Percentiles rank a stretch among this genome's conserved stretches.
Conservation (phyloP, 2,797 vertebrate genomes). For the Lutjanus argentimaculatus region DNA sequence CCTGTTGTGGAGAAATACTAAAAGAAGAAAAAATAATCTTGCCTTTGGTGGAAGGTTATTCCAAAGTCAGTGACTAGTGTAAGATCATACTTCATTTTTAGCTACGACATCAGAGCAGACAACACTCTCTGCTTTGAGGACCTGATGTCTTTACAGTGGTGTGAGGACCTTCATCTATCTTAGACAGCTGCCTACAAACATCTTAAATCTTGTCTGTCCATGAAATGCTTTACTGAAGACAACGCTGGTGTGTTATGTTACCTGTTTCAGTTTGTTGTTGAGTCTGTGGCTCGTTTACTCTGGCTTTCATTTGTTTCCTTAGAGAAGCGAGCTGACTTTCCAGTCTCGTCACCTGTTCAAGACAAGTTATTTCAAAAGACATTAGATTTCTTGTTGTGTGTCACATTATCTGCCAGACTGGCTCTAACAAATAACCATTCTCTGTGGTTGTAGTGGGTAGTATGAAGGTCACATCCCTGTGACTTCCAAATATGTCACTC, state of each 20-base stretch:
- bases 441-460: not conserved
- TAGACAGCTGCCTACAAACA: not conserved
- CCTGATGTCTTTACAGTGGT: not conserved
- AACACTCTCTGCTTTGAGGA: not conserved
- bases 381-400: not conserved
- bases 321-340: conserved; percentile 89
- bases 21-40: not conserved
- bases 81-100: not conserved
- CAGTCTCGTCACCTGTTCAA: conserved; percentile 87
- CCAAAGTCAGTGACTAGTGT: not conserved
- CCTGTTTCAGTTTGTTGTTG: conserved; percentile 94
- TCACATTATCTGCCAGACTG: not conserved
- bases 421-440: not conserved
- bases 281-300: conserved; percentile 91
- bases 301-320: conserved; percentile 89
- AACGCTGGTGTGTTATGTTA: conserved; percentile 49
- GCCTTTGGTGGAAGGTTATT: not conserved
- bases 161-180: not conserved
- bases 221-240: no score
- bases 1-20: not conserved
- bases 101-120: not conserved
- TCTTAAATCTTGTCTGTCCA: not conserved
- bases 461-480: not conserved
- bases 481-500: not conserved
- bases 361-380: not conserved